Base-by-base conservation (phyloP, 2,888 invertebrate species). In the Drosophila neotestacea region DNA sequence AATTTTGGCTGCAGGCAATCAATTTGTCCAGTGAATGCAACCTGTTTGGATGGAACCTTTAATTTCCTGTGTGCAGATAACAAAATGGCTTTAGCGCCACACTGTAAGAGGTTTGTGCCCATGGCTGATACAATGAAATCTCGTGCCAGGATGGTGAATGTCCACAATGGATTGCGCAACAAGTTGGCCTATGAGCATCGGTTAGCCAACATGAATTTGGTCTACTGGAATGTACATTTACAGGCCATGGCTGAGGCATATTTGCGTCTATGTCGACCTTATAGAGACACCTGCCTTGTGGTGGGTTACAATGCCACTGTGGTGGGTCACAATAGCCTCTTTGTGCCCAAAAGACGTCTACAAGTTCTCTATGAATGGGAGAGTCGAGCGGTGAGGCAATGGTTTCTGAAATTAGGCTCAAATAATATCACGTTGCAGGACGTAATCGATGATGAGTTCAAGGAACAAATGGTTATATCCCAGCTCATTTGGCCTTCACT, bases 81-180 rank as follows among this genome's bases (percentile, higher is more conserved):
- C 0, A 39, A 60, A 0, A 9, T 10, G 9, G 10, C 28, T 2
- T 2, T 32, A 2, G 39, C 64, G 0, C 0, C 6, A 0, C 11
- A 16, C 0, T 80, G 80, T 39, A 50, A 55, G n/a, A 70, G 78
- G 0, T 78, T 75, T 13, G 59, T 70, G 9, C 54, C 54, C 16
- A 54, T 71, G 0, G 1, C 5, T 0, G 4, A 11, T 0, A 47
- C 51, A 0, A 4, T 6, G 0, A 1, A 1, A 1, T 32, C 58
- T 1, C 55, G 39, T 1, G 10, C 28, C 16, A 44, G 22, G 36
- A 62, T 80, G 68, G 13, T 71, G 4, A 56, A 64, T 7, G 69
- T 55, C 1, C 80, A 80, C 36, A 80, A 80, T 11, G 80, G 80
- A 6, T 28, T 80, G 42, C 72, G 80, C 13, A 80, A 80, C 39